Percentiles rank a stretch among this genome's conserved stretches.
These are phyloP conservation scores for Leucophenga montana DNA, from an alignment of 2,888 invertebrate genomes.

Conservation along the genomic window DNA sequence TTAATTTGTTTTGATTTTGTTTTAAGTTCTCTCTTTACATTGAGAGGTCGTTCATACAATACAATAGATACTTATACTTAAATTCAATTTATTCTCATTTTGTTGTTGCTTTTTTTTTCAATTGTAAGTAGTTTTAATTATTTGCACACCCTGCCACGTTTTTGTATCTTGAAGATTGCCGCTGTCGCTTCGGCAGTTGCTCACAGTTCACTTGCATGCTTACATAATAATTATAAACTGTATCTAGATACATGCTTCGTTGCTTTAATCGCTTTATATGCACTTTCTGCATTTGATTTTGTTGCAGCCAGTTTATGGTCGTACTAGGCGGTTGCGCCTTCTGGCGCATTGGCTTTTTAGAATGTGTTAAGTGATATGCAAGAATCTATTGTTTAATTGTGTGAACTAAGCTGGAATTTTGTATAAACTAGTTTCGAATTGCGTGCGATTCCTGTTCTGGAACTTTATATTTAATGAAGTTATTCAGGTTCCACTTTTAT, in stretches of 20 bases:
- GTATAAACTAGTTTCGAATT: too few relatives aligned
- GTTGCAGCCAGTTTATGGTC: too few relatives aligned
- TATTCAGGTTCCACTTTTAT: too few relatives aligned
- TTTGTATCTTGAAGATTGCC: conserved; percentile 29
- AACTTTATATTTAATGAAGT: too few relatives aligned
- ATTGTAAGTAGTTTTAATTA: conserved; percentile 46
- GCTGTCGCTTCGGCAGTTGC: conserved; percentile 39
- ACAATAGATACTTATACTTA: too few relatives aligned
- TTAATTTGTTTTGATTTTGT: too few relatives aligned
- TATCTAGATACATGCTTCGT: conserved; percentile 27
- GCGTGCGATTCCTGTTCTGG: too few relatives aligned
- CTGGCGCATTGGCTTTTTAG: conserved; percentile 44
- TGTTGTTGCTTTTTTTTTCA: conserved; percentile 32
- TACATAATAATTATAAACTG: conserved; percentile 61
- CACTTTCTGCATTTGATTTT: conserved; percentile 31
- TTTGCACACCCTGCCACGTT: conserved; percentile 50
- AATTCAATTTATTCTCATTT: too few relatives aligned
- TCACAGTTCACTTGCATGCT: conserved; percentile 58
- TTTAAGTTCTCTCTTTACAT: too few relatives aligned
- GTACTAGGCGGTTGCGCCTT: not conserved
- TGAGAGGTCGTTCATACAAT: too few relatives aligned
- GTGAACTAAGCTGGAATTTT: conserved; percentile 40
- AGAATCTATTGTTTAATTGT: conserved; percentile 48
- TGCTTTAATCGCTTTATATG: conserved; percentile 11
- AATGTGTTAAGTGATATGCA: conserved; percentile 67